phyloP scores from a whole-genome alignment of 1,140 invertebrate species.

The Cydia amplana region DNA sequence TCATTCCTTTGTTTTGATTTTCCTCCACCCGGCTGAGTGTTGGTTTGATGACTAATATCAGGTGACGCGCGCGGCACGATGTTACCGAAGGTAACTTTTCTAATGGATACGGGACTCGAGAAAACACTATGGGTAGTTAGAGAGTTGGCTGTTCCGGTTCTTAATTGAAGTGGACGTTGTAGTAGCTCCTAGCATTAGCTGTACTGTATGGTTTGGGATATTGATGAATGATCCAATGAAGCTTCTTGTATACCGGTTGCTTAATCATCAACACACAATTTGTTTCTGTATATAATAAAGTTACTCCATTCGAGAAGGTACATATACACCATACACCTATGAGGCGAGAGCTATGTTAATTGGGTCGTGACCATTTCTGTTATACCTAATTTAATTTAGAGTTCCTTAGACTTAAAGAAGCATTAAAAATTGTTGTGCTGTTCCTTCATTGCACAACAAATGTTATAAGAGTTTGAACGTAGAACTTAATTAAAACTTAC shows the following conservation, averaged over 20 bases:
- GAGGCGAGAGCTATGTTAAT: constrained; percentile 25
- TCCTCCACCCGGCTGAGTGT: constrained; percentile 38
- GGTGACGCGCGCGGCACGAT: constrained; percentile 50
- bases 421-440: too few species aligned
- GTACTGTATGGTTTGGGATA: neutral
- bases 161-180: constrained; percentile 66
- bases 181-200: constrained; percentile 41
- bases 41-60: constrained; percentile 56
- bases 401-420: too few species aligned
- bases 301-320: constrained; percentile 46
- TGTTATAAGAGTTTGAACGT: too few species aligned
- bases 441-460: too few species aligned
- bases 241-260: neutral
- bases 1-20: constrained; percentile 46
- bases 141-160: constrained; percentile 57
- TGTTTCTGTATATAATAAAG: too few species aligned
- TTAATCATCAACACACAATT: neutral
- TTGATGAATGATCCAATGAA: constrained; percentile 11
- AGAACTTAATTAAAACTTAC: too few species aligned
- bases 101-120: constrained; percentile 68
- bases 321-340: too few species aligned
- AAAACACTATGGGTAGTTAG: constrained; percentile 71
- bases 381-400: neutral
- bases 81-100: constrained; percentile 56
- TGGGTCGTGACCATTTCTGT: neutral